A percentile compares a stretch with the other conserved stretches of the same genome.
Conservation (phyloP, 2,797 vertebrate species). For the Melanotaenia pygmaea region DNA sequence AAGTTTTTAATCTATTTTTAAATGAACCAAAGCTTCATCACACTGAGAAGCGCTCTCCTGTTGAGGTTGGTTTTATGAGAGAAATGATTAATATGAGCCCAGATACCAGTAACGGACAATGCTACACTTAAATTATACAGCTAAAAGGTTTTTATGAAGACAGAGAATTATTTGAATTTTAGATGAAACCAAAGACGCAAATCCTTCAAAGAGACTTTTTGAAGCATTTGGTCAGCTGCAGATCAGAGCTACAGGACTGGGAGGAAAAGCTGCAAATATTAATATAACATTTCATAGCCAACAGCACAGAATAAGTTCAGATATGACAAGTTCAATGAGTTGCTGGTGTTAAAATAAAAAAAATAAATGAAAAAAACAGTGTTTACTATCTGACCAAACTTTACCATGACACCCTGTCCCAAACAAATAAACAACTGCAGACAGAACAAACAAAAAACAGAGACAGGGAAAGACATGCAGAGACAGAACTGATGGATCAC, state of each 20-base stretch:
- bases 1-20: not conserved
- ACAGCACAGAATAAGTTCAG: not conserved
- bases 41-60: not conserved
- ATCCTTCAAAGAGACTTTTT: not conserved
- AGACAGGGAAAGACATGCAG: slow-evolving; percentile 31
- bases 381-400: not conserved
- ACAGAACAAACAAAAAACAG: slow-evolving; percentile 17
- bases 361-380: not conserved
- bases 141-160: slow-evolving; percentile 4
- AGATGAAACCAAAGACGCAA: not conserved
- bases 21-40: not conserved
- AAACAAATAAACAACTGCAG: slow-evolving; percentile 25
- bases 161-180: slow-evolving; percentile 36
- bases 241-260: not conserved
- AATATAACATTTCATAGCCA: not conserved
- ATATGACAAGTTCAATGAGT: not conserved
- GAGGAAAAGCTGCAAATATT: slow-evolving; percentile 6
- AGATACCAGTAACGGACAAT: not conserved
- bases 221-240: slow-evolving; percentile 15
- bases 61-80: not conserved
- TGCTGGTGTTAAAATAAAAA: not conserved
- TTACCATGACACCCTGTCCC: not conserved
- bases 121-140: too few relatives aligned
- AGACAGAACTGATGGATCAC: slow-evolving; percentile 55
- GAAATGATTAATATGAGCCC: not conserved